phyloP scores from a whole-genome alignment of 2,113 vertebrate genomes.

The Megaleporinus macrocephalus region DNA sequence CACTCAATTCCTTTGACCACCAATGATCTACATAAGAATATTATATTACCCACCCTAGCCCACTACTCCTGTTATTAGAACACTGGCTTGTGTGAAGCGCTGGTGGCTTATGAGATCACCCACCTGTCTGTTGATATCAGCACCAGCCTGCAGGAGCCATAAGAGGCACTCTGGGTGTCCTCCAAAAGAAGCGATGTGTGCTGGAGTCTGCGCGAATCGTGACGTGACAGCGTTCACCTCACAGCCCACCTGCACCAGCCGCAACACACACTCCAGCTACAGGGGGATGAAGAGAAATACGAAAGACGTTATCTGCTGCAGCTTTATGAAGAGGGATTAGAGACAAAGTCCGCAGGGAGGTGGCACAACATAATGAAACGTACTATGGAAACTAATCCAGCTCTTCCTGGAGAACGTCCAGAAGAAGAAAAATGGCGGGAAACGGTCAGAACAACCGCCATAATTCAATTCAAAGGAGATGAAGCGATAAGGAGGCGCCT shows the following conservation, averaged over 20 bases:
- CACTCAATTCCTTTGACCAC: too few relatives aligned
- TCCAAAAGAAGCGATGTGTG: conserved; percentile 93
- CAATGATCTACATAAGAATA: not conserved
- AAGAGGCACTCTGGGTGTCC: conserved; percentile 91
- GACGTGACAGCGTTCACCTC: conserved; percentile 88
- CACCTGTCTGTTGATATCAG: conserved; percentile 94
- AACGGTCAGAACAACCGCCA: not conserved
- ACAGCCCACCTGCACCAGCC: conserved; percentile 89
- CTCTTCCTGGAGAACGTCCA: not conserved
- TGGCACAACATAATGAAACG: not conserved
- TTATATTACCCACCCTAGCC: not conserved
- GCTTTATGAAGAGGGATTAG: not conserved
- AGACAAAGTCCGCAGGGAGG: not conserved
- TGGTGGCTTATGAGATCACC: conserved; percentile 15
- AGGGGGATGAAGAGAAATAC: not conserved
- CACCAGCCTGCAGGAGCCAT: conserved; percentile 93
- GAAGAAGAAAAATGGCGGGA: not conserved
- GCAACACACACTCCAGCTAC: conserved; percentile 92
- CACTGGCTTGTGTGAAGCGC: not conserved
- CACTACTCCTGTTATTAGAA: not conserved
- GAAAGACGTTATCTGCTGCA: not conserved
- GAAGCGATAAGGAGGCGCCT: not conserved
- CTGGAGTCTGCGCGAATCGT: conserved; percentile 91
- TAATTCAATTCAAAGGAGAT: not conserved
- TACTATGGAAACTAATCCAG: not conserved